These are phyloP conservation scores for Drosophila varians DNA, from an alignment of 1,140 invertebrate species.

Conservation along the genomic window DNA sequence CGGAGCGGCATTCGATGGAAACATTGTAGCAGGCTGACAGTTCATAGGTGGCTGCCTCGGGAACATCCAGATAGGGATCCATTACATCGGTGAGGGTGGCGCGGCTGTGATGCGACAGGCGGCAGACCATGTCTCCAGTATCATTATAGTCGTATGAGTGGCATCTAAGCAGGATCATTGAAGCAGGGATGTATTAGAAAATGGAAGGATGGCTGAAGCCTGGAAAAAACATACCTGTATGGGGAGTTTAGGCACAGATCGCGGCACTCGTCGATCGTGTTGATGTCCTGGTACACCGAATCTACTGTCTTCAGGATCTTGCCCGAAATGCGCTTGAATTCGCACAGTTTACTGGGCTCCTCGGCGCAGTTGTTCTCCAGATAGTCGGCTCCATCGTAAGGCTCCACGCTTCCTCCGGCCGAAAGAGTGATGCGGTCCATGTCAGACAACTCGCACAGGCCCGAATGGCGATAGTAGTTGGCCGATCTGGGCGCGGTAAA, in stretches of 20 bases:
- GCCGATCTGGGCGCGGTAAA: slow-evolving; percentile 88
- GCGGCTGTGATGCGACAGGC: slow-evolving; percentile 94
- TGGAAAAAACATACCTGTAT: slow-evolving; percentile 85
- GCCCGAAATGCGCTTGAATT: slow-evolving; percentile 94
- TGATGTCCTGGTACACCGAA: slow-evolving; percentile 95
- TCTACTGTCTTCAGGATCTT: slow-evolving; percentile 97
- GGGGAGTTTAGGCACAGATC: slow-evolving; percentile 94
- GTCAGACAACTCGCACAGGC: slow-evolving; percentile 93
- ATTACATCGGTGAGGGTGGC: slow-evolving; percentile 94
- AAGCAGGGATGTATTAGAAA: background rate
- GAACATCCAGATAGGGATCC: slow-evolving; percentile 95
- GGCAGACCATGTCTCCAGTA: slow-evolving; percentile 95
- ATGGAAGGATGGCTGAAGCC: background rate
- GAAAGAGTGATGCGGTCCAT: slow-evolving; percentile 95
- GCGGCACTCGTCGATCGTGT: slow-evolving; percentile 92
- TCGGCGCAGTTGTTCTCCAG: slow-evolving; percentile 95
- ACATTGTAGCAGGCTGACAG: slow-evolving; percentile 97
- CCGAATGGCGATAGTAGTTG: slow-evolving; percentile 93
- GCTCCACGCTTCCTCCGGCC: slow-evolving; percentile 89
- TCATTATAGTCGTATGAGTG: slow-evolving; percentile 97
- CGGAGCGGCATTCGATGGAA: slow-evolving; percentile 94
- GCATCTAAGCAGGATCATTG: slow-evolving; percentile 85
- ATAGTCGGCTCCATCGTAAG: slow-evolving; percentile 90
- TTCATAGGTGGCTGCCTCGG: slow-evolving; percentile 95
- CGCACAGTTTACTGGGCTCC: slow-evolving; percentile 95